Percentiles rank a stretch among this genome's conserved stretches.
Conservation (phyloP, 2,888 invertebrate genomes). For the Eudasyphora cyanicolor region DNA sequence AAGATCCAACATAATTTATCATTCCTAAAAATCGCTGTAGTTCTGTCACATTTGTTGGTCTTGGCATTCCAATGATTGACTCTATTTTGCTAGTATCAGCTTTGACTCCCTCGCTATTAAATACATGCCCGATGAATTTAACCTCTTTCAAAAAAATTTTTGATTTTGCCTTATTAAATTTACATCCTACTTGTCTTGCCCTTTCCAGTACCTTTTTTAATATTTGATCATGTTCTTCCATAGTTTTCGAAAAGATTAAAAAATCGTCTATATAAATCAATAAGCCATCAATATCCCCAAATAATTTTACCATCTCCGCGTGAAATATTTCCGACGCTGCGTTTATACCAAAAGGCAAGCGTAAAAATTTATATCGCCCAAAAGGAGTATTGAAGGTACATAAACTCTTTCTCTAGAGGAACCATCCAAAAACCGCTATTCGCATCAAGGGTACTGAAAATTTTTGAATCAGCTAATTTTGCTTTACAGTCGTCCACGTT, state of each 20-base stretch:
- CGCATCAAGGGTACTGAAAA: constrained; percentile 16
- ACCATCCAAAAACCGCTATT: constrained; percentile 17
- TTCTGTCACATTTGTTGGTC: too few species aligned
- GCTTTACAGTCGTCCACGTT: neutral
- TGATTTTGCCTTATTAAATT: neutral
- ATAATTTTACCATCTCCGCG: constrained; percentile 35
- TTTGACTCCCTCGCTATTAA: too few species aligned
- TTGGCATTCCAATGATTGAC: too few species aligned
- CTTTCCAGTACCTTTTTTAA: neutral
- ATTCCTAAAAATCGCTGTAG: too few species aligned
- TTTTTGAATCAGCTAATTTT: neutral
- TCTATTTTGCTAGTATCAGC: too few species aligned
- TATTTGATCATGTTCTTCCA: neutral
- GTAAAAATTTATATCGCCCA: constrained; percentile 63
- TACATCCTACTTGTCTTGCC: neutral
- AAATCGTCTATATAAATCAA: constrained; percentile 12
- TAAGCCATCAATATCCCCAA: constrained; percentile 47
- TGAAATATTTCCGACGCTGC: constrained; percentile 51
- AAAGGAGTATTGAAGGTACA: constrained; percentile 67
- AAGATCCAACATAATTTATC: too few species aligned
- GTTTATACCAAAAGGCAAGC: constrained; percentile 57
- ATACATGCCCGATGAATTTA: too few species aligned
- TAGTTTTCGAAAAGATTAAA: neutral
- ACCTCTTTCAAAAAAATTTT: neutral
- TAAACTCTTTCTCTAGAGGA: constrained; percentile 56